These are phyloP conservation scores for Lepus americanus DNA, from an alignment of 2,113 vertebrate species.

Conservation along the genomic window DNA sequence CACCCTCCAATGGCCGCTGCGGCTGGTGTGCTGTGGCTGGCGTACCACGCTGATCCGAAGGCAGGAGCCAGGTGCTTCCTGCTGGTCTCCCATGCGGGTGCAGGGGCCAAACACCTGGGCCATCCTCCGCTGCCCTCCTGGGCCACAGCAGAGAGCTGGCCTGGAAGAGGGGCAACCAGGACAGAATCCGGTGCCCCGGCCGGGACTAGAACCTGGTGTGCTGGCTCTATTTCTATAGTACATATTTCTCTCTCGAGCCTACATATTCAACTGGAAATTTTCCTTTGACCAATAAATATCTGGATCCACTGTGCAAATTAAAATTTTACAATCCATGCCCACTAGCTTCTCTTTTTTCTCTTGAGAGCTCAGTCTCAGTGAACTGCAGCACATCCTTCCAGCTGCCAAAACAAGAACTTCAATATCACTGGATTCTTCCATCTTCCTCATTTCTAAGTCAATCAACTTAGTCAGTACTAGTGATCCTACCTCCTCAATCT, in stretches of 20 bases:
- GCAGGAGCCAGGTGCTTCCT: too few relatives aligned
- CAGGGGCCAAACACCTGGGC: too few relatives aligned
- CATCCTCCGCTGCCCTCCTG: too few relatives aligned
- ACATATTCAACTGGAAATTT: constrained; percentile 21
- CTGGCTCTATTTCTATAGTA: neutral
- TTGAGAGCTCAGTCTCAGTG: neutral
- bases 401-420: neutral
- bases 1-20: too few relatives aligned
- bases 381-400: neutral
- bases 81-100: too few relatives aligned
- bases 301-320: neutral
- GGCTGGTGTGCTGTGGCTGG: too few relatives aligned
- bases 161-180: too few relatives aligned
- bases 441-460: neutral
- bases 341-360: neutral
- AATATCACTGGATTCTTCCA: neutral
- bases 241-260: neutral
- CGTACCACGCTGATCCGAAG: too few relatives aligned
- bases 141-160: too few relatives aligned
- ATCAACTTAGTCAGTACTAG: neutral
- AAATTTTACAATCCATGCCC: neutral
- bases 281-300: neutral
- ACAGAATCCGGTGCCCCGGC: too few relatives aligned
- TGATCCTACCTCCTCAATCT: neutral
- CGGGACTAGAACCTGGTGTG: too few relatives aligned